phyloP scores from a whole-genome alignment of 2,888 invertebrate genomes.

The Sminthurides aquaticus region DNA sequence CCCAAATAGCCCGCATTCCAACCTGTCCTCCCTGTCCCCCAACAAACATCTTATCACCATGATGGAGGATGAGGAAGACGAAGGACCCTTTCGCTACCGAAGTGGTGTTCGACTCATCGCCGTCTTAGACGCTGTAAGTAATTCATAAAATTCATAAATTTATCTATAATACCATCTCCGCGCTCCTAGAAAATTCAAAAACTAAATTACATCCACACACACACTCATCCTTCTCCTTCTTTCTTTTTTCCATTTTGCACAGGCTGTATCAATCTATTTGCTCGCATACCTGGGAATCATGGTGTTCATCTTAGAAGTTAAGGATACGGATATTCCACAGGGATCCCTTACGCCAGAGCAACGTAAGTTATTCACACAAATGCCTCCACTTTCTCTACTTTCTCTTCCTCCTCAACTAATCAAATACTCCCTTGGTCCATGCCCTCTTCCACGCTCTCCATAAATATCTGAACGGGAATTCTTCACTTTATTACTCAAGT shows the following conservation, averaged over 20 bases:
- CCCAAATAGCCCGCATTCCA: too few species aligned
- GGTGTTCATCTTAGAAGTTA: constrained; percentile 15
- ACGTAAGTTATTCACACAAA: too few species aligned
- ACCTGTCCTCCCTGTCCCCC: too few species aligned
- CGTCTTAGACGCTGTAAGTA: constrained; percentile 16
- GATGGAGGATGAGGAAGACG: constrained; percentile 21
- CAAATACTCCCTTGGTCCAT: too few species aligned
- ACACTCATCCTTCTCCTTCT: too few species aligned
- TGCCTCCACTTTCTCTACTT: too few species aligned
- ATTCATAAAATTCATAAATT: neutral
- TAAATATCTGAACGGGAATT: too few species aligned
- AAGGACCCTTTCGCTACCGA: constrained; percentile 20
- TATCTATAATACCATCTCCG: neutral
- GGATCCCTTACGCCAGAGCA: constrained; percentile 1
- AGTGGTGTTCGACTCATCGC: constrained; percentile 18
- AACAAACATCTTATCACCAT: neutral
- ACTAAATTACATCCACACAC: constrained; percentile 1
- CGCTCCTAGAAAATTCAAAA: neutral
- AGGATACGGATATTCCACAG: constrained; percentile 18
- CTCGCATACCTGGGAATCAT: constrained; percentile 15
- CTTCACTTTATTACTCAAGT: too few species aligned
- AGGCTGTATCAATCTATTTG: constrained; percentile 17
- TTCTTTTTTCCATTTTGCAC: neutral
- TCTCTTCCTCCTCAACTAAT: too few species aligned
- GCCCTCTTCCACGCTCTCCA: too few species aligned